Percentiles rank a stretch among this genome's conserved stretches.
Conservation (phyloP, 1,140 invertebrate species). For the Ericerus pela region DNA sequence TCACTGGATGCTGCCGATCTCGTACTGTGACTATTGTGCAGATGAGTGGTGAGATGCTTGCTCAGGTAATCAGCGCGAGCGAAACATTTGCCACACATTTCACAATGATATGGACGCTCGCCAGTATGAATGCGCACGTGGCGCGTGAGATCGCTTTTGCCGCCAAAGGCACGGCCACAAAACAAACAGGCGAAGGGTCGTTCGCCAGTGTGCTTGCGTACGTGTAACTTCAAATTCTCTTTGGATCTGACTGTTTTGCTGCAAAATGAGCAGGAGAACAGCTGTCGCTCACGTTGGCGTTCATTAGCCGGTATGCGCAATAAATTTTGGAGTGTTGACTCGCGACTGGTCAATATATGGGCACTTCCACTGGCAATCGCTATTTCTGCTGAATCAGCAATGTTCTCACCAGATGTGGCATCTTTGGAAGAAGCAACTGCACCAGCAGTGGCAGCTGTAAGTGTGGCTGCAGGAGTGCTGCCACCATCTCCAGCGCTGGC, state of each 20-base stretch:
- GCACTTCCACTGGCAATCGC: slow-evolving; percentile 20
- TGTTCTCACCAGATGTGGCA: slow-evolving; percentile 13
- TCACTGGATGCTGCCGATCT: neutral
- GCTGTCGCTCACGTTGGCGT: slow-evolving; percentile 41
- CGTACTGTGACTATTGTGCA: slow-evolving; percentile 36
- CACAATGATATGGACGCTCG: slow-evolving; percentile 72
- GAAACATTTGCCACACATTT: slow-evolving; percentile 81
- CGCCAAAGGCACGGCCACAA: slow-evolving; percentile 69
- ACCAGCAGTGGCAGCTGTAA: neutral
- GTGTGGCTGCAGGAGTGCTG: too few species aligned
- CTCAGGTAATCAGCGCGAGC: slow-evolving; percentile 77
- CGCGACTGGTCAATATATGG: slow-evolving; percentile 33
- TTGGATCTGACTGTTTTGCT: slow-evolving; percentile 76
- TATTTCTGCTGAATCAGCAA: neutral
- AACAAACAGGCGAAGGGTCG: slow-evolving; percentile 73
- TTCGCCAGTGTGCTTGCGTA: slow-evolving; percentile 75
- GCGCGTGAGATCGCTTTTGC: slow-evolving; percentile 69
- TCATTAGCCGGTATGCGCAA: slow-evolving; percentile 40
- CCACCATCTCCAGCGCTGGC: too few species aligned
- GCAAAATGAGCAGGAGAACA: slow-evolving; percentile 72
- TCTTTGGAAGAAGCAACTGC: slow-evolving; percentile 8
- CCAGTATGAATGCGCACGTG: slow-evolving; percentile 75
- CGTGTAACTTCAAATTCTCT: slow-evolving; percentile 74
- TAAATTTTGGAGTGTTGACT: slow-evolving; percentile 46
- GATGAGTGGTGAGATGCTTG: slow-evolving; percentile 76